Conservation (phyloP, 2,888 invertebrate genomes). For the Eilema sororculum region DNA sequence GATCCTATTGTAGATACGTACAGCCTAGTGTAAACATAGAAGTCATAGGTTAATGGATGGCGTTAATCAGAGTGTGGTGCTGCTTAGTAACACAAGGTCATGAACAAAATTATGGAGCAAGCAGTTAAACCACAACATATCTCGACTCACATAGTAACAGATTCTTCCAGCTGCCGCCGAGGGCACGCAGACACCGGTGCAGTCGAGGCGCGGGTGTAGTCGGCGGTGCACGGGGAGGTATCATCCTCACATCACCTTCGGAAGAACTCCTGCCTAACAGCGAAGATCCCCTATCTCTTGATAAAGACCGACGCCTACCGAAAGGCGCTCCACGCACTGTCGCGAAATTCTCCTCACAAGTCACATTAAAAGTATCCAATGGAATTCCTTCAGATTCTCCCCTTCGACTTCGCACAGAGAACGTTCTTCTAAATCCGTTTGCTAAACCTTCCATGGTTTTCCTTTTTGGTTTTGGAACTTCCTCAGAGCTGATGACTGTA, state of each 20-base stretch:
- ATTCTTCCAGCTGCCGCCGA: conserved; percentile 94
- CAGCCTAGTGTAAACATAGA: not conserved
- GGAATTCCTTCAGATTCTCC: conserved; percentile 77
- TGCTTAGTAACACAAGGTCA: conserved; percentile 28
- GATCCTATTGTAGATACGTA: not conserved
- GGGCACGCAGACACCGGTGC: conserved; percentile 91
- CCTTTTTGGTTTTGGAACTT: conserved; percentile 74
- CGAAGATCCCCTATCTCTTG: conserved; percentile 82
- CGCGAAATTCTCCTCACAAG: conserved; percentile 76
- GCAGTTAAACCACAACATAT: conserved; percentile 58
- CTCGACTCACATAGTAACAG: conserved; percentile 91
- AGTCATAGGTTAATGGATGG: conserved; percentile 52
- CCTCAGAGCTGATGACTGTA: conserved; percentile 82
- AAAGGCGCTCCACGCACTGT: conserved; percentile 81
- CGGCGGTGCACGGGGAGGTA: conserved; percentile 73
- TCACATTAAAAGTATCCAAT: conserved; percentile 76
- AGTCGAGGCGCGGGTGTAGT: conserved; percentile 81
- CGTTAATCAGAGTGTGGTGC: conserved; percentile 55
- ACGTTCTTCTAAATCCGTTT: conserved; percentile 79
- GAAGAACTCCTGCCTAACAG: conserved; percentile 90
- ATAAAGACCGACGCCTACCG: conserved; percentile 79
- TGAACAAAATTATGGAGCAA: conserved; percentile 39
- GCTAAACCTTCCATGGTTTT: conserved; percentile 81
- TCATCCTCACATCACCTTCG: conserved; percentile 89
- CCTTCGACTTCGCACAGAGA: conserved; percentile 76